Percentiles rank a stretch among this genome's conserved stretches.
Evolutionary conservation across 37 sponge, comb jelly and placozoan species (phyloP).

Genomic region (Hexactinellida sp.): DNA sequence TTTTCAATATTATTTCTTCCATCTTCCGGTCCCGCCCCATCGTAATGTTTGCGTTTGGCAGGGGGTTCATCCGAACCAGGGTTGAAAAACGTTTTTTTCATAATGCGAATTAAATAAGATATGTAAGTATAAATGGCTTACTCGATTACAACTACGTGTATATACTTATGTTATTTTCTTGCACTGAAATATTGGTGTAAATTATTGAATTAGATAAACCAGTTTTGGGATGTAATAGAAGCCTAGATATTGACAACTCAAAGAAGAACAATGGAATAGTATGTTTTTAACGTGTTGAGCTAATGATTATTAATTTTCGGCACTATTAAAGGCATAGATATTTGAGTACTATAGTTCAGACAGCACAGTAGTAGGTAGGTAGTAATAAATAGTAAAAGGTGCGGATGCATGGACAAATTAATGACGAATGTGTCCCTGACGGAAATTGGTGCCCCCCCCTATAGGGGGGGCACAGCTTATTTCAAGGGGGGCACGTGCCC

Average conservation of each 20-base stretch:
- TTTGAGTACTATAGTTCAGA: not conserved
- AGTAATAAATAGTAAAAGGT: not conserved
- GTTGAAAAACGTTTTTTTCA: conserved; percentile 12
- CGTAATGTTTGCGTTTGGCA: not conserved
- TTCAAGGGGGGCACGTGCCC: too few relatives aligned
- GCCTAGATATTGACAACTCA: not conserved
- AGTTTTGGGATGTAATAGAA: too few relatives aligned
- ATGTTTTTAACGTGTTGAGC: not conserved
- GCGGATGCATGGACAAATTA: not conserved
- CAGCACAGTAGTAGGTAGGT: not conserved
- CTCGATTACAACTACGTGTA: not conserved
- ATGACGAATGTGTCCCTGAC: conserved; percentile 11
- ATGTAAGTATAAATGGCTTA: not conserved
- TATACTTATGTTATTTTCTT: not conserved
- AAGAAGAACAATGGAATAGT: not conserved
- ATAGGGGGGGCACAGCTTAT: too few relatives aligned
- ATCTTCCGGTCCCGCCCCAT: not conserved
- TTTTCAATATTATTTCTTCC: conserved; percentile 2
- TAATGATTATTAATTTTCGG: conserved; percentile 9
- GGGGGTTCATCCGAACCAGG: not conserved
- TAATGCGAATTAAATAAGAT: not conserved
- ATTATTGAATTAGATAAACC: not conserved
- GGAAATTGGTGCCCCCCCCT: not conserved
- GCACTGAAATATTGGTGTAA: not conserved
- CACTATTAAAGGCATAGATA: not conserved